These are phyloP conservation scores for Amphiprion ocellaris DNA, from an alignment of 2,113 vertebrate species.

Conservation along the genomic window DNA sequence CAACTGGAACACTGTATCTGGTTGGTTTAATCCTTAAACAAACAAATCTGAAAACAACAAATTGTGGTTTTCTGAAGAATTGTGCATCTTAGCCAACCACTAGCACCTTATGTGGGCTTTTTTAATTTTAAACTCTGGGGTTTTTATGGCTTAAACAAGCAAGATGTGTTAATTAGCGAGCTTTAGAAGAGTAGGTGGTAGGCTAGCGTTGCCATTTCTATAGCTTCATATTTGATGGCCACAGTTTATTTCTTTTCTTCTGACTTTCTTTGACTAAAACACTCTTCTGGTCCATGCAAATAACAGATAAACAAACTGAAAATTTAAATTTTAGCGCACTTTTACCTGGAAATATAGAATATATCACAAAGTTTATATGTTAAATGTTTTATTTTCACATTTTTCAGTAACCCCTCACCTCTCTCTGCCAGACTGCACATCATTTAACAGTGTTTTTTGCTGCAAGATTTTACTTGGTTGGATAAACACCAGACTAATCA, in stretches of 20 bases:
- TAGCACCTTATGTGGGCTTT: not conserved
- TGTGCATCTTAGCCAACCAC: no score
- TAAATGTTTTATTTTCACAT: no score
- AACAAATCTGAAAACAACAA: not conserved
- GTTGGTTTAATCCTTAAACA: not conserved
- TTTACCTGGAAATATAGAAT: no score
- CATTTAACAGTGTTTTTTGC: not conserved
- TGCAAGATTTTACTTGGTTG: constrained; percentile 1
- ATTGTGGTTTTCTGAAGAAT: no score
- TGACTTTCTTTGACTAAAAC: not conserved
- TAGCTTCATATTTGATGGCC: not conserved
- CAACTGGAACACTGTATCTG: no score
- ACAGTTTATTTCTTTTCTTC: not conserved
- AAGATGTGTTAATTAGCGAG: not conserved
- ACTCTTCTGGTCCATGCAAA: no score
- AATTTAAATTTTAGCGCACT: no score
- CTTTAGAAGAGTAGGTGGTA: not conserved
- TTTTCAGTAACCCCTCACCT: no score
- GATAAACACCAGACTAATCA: constrained; percentile 1
- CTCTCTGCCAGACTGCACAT: no score
- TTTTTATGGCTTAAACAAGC: not conserved
- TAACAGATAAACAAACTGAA: no score
- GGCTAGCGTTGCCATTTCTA: not conserved
- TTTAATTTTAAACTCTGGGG: not conserved
- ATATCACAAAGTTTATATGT: no score